A percentile compares a stretch with the other conserved stretches of the same genome.
phyloP scores from a whole-genome alignment of 2,797 vertebrate species.

The Clamator glandarius region DNA sequence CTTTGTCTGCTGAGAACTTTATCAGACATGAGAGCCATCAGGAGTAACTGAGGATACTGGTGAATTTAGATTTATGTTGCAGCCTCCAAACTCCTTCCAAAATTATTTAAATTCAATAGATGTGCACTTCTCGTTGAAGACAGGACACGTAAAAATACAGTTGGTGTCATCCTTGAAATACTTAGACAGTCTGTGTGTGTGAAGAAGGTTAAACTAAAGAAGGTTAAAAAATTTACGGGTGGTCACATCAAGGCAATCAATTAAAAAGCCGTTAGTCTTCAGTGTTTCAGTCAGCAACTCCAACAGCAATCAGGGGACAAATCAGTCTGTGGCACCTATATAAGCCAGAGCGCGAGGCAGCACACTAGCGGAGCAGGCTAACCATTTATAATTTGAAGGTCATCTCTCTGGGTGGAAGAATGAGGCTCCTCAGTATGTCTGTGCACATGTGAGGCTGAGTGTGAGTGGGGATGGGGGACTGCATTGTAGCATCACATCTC shows the following conservation, averaged over 20 bases:
- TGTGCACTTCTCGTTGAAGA: neutral
- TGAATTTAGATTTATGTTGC: neutral
- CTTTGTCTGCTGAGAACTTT: neutral
- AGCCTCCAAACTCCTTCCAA: neutral
- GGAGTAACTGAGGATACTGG: neutral
- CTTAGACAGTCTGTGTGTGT: neutral
- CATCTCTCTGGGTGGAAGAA: neutral
- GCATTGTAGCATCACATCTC: neutral
- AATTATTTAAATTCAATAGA: neutral
- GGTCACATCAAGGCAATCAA: neutral
- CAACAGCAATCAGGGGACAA: neutral
- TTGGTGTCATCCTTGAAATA: neutral
- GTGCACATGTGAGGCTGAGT: neutral
- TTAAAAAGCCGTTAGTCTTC: conserved; percentile 2
- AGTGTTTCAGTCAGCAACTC: neutral
- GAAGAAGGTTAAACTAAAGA: neutral
- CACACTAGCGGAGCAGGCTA: neutral
- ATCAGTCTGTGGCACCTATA: neutral
- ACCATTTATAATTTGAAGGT: neutral
- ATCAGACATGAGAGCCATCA: neutral
- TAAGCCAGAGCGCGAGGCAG: neutral
- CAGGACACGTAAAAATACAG: neutral
- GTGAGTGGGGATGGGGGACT: neutral
- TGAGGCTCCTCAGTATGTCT: rapidly evolving
- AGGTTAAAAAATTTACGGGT: neutral